These are phyloP conservation scores for Diplogasteroides magnus DNA, from an alignment of 1,140 invertebrate species.

Conservation along the genomic window DNA sequence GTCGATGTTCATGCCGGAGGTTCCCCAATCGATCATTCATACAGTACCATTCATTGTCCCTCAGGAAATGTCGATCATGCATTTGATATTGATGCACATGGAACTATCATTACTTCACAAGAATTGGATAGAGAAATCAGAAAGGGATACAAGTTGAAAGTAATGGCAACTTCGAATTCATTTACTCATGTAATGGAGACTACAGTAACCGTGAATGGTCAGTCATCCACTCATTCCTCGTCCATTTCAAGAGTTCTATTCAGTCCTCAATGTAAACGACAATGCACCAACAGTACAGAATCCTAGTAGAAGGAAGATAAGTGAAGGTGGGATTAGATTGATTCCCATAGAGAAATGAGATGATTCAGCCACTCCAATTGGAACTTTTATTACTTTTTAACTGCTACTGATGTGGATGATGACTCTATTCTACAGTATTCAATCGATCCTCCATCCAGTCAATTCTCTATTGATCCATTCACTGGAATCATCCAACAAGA, in stretches of 20 bases:
- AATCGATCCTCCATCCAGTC: neutral
- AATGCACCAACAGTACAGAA: neutral
- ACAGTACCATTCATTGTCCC: neutral
- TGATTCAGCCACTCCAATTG: neutral
- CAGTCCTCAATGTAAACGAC: neutral
- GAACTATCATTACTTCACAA: neutral
- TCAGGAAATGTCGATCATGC: neutral
- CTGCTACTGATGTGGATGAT: neutral
- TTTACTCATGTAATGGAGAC: too few species aligned
- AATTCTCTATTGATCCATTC: neutral
- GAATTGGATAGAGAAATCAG: neutral
- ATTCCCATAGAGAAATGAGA: too few species aligned
- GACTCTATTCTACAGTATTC: neutral
- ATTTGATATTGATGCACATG: neutral
- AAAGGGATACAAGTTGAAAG: neutral
- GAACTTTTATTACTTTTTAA: neutral
- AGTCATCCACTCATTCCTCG: neutral
- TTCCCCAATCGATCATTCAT: neutral
- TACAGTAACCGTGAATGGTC: too few species aligned
- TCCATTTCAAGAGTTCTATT: neutral
- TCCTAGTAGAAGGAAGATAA: neutral
- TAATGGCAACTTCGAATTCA: neutral
- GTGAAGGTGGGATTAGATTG: neutral
- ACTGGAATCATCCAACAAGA: neutral
- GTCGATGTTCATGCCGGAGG: too few species aligned